These are phyloP conservation scores for Cenopis cana DNA, from an alignment of 2,888 invertebrate species.

Conservation along the genomic window DNA sequence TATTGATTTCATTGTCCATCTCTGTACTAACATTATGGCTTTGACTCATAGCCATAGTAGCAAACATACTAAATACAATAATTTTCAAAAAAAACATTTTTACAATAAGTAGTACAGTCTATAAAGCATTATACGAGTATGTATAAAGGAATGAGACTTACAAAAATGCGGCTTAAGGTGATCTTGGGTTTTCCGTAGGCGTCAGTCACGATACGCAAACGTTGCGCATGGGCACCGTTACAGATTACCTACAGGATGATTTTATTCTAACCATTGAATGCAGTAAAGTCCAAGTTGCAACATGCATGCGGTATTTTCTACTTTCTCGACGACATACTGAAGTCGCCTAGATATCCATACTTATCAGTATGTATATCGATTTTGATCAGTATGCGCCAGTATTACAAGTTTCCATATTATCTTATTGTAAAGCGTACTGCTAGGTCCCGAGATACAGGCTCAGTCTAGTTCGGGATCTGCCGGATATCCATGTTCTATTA, in stretches of 20 bases:
- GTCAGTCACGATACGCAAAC: constrained; percentile 72
- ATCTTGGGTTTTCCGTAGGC: constrained; percentile 48
- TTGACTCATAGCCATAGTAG: background rate
- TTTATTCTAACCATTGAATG: background rate
- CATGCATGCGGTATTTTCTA: too few relatives aligned
- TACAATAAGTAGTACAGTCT: background rate
- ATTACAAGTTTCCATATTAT: too few relatives aligned
- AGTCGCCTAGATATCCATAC: too few relatives aligned
- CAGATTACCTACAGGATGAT: constrained; percentile 56
- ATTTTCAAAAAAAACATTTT: constrained; percentile 14
- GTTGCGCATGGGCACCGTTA: constrained; percentile 55
- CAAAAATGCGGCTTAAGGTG: constrained; percentile 41
- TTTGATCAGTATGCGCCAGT: too few relatives aligned
- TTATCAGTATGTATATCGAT: too few relatives aligned
- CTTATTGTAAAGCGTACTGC: too few relatives aligned
- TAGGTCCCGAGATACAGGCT: too few relatives aligned
- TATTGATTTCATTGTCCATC: constrained; percentile 47
- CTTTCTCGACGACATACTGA: too few relatives aligned
- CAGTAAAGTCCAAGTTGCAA: too few relatives aligned
- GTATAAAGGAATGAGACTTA: constrained; percentile 3
- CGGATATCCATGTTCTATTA: too few relatives aligned
- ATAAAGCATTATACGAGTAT: constrained; percentile 16
- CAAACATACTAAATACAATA: background rate
- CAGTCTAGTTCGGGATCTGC: too few relatives aligned
- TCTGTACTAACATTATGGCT: constrained; percentile 30